Evolutionary conservation across 2,113 vertebrate genomes (phyloP).

Genomic region (Candoia aspera): DNA sequence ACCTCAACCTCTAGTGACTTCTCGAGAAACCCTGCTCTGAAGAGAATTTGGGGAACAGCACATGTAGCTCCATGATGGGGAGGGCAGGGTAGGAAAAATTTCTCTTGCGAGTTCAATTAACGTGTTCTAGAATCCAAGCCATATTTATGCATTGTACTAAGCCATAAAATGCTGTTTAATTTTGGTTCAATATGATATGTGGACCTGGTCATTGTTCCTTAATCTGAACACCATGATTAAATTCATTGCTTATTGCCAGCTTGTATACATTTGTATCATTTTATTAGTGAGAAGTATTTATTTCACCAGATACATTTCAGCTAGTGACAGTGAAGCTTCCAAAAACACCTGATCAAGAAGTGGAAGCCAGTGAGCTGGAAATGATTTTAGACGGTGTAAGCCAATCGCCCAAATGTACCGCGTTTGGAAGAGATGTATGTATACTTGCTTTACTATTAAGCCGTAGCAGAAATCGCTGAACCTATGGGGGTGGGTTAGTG

Average conservation of each 20-base stretch:
- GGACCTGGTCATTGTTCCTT: not conserved
- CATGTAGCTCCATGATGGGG: too few species aligned
- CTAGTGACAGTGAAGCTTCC: slow-evolving; percentile 83
- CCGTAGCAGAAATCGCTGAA: not conserved
- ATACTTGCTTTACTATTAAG: slow-evolving; percentile 19
- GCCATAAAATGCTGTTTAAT: not conserved
- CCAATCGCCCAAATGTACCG: slow-evolving; percentile 71
- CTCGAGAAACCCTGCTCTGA: too few species aligned
- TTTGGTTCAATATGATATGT: not conserved
- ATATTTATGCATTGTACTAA: not conserved
- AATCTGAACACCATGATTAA: not conserved
- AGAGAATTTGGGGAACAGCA: not conserved
- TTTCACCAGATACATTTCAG: slow-evolving; percentile 81
- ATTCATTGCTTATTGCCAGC: not conserved
- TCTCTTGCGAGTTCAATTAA: not conserved
- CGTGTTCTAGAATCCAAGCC: too few species aligned
- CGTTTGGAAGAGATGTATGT: slow-evolving; percentile 85
- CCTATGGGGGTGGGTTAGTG: not conserved
- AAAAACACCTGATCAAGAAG: slow-evolving; percentile 77
- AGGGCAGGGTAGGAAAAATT: too few species aligned
- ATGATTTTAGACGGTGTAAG: slow-evolving; percentile 78
- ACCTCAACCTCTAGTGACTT: too few species aligned
- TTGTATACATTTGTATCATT: not conserved
- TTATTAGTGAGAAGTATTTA: slow-evolving; percentile 3
- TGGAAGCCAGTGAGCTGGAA: slow-evolving; percentile 76